A percentile compares a stretch with the other conserved stretches of the same genome.
Evolutionary conservation across 1,140 invertebrate species (phyloP).

Genomic region (Mercenaria mercenaria): DNA sequence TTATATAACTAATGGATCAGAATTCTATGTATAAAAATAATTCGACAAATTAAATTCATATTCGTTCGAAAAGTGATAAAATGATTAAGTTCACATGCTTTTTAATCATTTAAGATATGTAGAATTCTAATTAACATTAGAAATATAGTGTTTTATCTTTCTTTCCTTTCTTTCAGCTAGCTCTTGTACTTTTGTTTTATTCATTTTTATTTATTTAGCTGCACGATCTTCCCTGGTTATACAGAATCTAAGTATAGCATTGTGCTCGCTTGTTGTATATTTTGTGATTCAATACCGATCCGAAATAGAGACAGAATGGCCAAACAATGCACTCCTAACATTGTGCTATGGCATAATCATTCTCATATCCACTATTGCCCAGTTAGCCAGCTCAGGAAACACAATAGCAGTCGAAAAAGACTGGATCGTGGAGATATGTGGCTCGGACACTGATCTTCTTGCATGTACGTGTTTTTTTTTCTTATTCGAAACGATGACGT

Average conservation of each 20-base stretch:
- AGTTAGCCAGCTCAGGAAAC: constrained; percentile 85
- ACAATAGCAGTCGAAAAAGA: constrained; percentile 87
- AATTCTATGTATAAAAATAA: too few relatives aligned
- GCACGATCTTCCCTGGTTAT: constrained; percentile 73
- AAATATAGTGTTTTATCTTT: too few relatives aligned
- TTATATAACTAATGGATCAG: too few relatives aligned
- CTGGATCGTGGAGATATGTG: constrained; percentile 87
- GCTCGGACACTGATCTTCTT: constrained; percentile 76
- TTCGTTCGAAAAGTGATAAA: too few relatives aligned
- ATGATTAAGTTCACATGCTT: too few relatives aligned
- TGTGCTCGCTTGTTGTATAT: constrained; percentile 72
- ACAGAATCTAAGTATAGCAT: constrained; percentile 70
- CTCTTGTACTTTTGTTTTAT: too few relatives aligned
- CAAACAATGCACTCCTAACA: constrained; percentile 54
- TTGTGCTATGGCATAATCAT: constrained; percentile 78
- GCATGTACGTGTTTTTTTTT: constrained; percentile 74
- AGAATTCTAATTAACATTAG: too few relatives aligned
- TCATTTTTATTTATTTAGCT: too few relatives aligned
- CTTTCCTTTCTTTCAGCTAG: too few relatives aligned
- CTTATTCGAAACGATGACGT: too few relatives aligned
- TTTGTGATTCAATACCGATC: constrained; percentile 64
- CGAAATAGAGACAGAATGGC: constrained; percentile 59
- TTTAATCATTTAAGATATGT: too few relatives aligned
- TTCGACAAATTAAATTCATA: too few relatives aligned
- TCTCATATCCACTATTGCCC: constrained; percentile 77